Conservation (phyloP, 1,140 invertebrate genomes). For the Halotydeus destructor region DNA sequence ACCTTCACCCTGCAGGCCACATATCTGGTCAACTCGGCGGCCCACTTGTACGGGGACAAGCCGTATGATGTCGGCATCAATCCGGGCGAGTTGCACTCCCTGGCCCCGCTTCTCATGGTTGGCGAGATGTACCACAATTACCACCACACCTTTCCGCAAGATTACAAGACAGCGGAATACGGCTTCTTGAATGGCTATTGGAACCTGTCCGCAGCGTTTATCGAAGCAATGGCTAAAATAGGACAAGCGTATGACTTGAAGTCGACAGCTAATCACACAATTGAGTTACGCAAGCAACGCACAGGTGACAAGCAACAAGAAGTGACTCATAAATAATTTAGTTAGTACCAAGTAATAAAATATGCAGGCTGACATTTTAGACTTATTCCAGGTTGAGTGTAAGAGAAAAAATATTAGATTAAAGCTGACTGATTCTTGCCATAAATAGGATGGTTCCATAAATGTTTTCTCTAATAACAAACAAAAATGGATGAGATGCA, state of each 20-base stretch:
- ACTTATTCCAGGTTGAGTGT: too few species aligned
- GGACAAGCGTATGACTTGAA: slow-evolving; percentile 34
- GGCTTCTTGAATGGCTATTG: too few species aligned
- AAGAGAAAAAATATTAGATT: too few species aligned
- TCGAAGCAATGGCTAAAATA: slow-evolving; percentile 34
- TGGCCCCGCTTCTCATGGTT: slow-evolving; percentile 25
- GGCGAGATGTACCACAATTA: slow-evolving; percentile 35
- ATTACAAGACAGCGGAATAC: slow-evolving; percentile 1
- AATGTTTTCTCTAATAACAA: slow-evolving; percentile 51
- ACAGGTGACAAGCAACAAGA: too few species aligned
- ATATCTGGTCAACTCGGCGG: slow-evolving; percentile 85
- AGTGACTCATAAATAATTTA: too few species aligned
- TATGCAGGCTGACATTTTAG: too few species aligned
- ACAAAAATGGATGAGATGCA: slow-evolving; percentile 51
- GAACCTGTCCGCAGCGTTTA: slow-evolving; percentile 33
- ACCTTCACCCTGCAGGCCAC: slow-evolving; percentile 64
- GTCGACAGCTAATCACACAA: slow-evolving; percentile 19
- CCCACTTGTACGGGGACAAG: slow-evolving; percentile 69
- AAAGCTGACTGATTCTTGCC: slow-evolving; percentile 24
- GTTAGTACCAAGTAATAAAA: too few species aligned
- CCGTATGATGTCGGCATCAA: slow-evolving; percentile 54
- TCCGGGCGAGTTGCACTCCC: slow-evolving; percentile 29
- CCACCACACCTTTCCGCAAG: slow-evolving; percentile 25
- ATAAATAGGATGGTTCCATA: slow-evolving; percentile 45
- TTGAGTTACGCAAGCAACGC: neutral